Base-by-base conservation (phyloP, 2,113 vertebrate genomes). In the Steatornis caripensis region DNA sequence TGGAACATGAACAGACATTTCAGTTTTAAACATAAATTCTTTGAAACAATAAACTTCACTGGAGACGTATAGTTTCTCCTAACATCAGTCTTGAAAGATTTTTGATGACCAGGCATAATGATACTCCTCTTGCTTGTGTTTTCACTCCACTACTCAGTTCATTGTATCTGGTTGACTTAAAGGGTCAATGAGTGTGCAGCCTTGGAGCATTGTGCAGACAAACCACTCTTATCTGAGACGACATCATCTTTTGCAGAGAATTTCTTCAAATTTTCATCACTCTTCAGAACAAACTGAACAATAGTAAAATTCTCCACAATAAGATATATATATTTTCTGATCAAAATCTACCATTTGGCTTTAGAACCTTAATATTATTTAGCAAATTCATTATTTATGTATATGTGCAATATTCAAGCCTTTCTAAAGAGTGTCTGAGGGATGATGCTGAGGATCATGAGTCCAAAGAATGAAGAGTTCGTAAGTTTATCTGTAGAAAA, bases 401-500 rank as follows among this genome's bases (percentile, higher is more conserved):
- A 10, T 55, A 39, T 5, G 1, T 60, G 15, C 7, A 64, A n/a
- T 60, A 30, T 23, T 78, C 22, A 64, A n/a, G 46, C 0, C 2
- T 83, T 93, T 85, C 48, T 60, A 18, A 54, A 79, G 26, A 30
- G 16, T 30, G 32, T 54, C 23, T 51, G 57, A 57, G 20, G n/a
- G 34, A n/a, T 29, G 15, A 75, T 58, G 29, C 10, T 37, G 55
- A 79, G 23, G 54, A 58, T 22, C 5, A 0, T 17, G 85, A 86
- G 10, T 46, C 12, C 11, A 60, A 88, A 92, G 23, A 58, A 46
- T 11, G 13, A 41, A 61, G 54, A 76, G 2, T 69, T 80, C 7
- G 1, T 29, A 65, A 64, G 26, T 45, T 58, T 58, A 20, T 80
- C 6, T 66, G 4, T 21, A 65, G 22, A 86, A 94, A 71, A 51